Conservation (phyloP, 1,140 invertebrate species). For the Megathymus violae region DNA sequence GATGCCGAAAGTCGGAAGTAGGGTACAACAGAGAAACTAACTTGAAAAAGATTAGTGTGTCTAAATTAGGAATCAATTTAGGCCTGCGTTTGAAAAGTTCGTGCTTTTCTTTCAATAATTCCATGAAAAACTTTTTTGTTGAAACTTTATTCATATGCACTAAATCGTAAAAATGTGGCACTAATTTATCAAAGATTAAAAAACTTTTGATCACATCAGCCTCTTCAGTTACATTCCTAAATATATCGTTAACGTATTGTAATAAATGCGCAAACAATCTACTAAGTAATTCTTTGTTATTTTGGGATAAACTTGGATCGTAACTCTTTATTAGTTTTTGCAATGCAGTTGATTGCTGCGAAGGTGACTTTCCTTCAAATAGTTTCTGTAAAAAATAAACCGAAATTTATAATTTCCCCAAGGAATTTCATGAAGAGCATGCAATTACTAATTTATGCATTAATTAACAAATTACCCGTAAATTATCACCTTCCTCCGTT, state of each 20-base stretch:
- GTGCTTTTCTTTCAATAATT: conserved; percentile 91
- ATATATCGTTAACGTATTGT: conserved; percentile 89
- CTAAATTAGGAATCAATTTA: conserved; percentile 87
- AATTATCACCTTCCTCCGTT: conserved; percentile 58
- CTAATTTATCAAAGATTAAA: conserved; percentile 85
- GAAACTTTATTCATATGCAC: conserved; percentile 88
- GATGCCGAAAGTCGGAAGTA: conserved; percentile 94
- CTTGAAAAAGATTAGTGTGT: conserved; percentile 92
- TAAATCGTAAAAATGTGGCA: conserved; percentile 89
- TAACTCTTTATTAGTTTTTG: conserved; percentile 94
- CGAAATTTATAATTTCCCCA: too few species aligned
- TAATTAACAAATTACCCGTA: conserved; percentile 62
- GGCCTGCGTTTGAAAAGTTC: conserved; percentile 85
- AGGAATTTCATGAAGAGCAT: too few species aligned
- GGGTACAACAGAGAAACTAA: conserved; percentile 91
- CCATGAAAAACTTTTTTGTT: conserved; percentile 86
- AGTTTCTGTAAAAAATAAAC: conserved; percentile 82
- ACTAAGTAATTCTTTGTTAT: conserved; percentile 91
- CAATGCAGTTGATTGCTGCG: conserved; percentile 88
- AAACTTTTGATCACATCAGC: conserved; percentile 84
- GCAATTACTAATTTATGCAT: too few species aligned
- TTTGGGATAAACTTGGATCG: conserved; percentile 89
- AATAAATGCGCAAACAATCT: conserved; percentile 89
- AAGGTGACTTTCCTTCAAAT: conserved; percentile 84
- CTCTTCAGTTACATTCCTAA: conserved; percentile 78